phyloP scores from a whole-genome alignment of 2,113 vertebrate species.

The Lagopus muta region DNA sequence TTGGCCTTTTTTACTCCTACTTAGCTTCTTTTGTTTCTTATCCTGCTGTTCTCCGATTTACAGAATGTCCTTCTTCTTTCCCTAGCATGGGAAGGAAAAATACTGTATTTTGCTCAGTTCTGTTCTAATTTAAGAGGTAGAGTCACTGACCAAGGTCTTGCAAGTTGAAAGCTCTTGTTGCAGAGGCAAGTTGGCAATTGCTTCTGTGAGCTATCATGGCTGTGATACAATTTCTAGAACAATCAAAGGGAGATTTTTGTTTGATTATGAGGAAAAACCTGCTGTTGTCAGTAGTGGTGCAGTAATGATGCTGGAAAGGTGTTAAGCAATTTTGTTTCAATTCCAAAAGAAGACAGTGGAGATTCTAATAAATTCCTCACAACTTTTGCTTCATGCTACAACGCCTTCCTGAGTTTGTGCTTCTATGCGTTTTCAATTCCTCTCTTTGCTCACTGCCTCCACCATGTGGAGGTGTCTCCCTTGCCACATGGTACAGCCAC shows the following conservation, averaged over 20 bases:
- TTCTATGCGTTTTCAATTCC: neutral
- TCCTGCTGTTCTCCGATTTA: neutral
- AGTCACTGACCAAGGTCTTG: neutral
- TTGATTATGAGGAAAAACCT: neutral
- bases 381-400: neutral
- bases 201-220: neutral
- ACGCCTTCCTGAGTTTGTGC: neutral
- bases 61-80: neutral
- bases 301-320: neutral
- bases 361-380: neutral
- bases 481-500: accelerated
- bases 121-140: neutral
- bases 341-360: neutral
- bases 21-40: neutral
- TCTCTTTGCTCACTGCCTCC: slow-evolving; percentile 26
- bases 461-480: neutral
- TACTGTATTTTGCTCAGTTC: neutral
- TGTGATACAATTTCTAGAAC: neutral
- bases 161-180: neutral
- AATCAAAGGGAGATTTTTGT: neutral
- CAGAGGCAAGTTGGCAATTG: accelerated
- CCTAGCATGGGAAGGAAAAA: neutral
- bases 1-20: neutral
- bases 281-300: neutral
- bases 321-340: neutral